A percentile compares a stretch with the other conserved stretches of the same genome.
These are phyloP conservation scores for Brienomyrus longianalis DNA, from an alignment of 2,113 vertebrate species.

Conservation along the genomic window DNA sequence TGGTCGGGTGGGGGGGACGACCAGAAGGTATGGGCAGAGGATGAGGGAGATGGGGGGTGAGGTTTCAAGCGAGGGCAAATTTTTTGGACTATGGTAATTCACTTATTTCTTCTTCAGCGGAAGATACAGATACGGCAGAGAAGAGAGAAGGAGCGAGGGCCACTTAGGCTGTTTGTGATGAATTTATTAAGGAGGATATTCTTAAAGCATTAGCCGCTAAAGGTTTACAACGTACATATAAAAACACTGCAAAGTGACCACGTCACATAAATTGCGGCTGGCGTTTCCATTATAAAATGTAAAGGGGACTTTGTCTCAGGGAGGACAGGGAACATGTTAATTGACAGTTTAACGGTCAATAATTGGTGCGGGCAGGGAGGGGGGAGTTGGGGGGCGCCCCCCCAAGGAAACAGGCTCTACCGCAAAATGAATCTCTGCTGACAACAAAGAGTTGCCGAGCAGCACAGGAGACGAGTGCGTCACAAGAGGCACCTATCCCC, in stretches of 20 bases:
- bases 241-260: slow-evolving; percentile 35
- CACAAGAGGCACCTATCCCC: slow-evolving; percentile 10
- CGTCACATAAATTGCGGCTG: slow-evolving; percentile 40
- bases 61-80: slow-evolving; percentile 7
- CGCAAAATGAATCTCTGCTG: slow-evolving; percentile 30
- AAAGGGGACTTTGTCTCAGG: slow-evolving; percentile 35
- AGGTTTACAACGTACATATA: slow-evolving; percentile 48
- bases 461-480: slow-evolving; percentile 21
- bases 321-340: slow-evolving; percentile 37
- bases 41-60: not conserved
- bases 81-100: slow-evolving; percentile 25
- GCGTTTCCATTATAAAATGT: slow-evolving; percentile 27
- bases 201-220: slow-evolving; percentile 47
- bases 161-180: slow-evolving; percentile 27
- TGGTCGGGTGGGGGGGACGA: no score
- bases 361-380: slow-evolving; percentile 26
- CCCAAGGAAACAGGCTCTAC: slow-evolving; percentile 23
- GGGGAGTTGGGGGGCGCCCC: slow-evolving; percentile 26
- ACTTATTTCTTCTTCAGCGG: slow-evolving; percentile 31
- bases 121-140: slow-evolving; percentile 12
- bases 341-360: slow-evolving; percentile 47
- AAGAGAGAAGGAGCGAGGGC: not conserved
- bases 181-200: slow-evolving; percentile 39
- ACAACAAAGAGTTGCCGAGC: slow-evolving; percentile 24
- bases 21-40: not conserved